Evolutionary conservation across 2,113 vertebrate genomes (phyloP), one percentile per base, ranked within the genome.

Genomic region (Nyctereutes procyonoides): DNA sequence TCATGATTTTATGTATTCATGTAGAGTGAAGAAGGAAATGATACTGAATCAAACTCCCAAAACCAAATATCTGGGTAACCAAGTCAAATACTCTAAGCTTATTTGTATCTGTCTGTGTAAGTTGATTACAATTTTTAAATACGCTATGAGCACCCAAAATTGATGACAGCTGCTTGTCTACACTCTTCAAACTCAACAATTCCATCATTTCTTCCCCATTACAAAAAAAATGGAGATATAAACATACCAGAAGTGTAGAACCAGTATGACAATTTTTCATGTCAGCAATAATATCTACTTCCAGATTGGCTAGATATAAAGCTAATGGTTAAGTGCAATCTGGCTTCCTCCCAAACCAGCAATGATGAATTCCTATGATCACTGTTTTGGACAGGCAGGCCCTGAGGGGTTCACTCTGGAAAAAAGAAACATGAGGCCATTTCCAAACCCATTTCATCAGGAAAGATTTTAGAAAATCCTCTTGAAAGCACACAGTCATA

Each of bases 1-100:
- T 60, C 65, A 67, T 24, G 30, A 93, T 88, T 85, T 86, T 86
- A 53, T 93, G 14, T 69, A 51, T 79, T 93, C 30, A 62, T 13
- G 24, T 62, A 77, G 1, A 79, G 19, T 43, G 53, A 90, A 94
- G 32, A 96, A 96, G 53, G 53, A 96, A 97, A 92, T 79, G 28
- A 93, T 69, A 14, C 22, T 69, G n/a, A 97, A 55, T 55, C 51
- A 92, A 93, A 92, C 16, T 74, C 62, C 60, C 55, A 88, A 89
- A 89, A n/a, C 35, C 48, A 69, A 96, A 84, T 2, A 43, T 58
- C 60, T 92, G 35, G 53, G n/a, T 86, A 87, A 95, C 30, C 4
- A 12, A 88, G 51, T 90, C 32, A 83, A 89, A 87, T n/a, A 83
- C 56, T 73, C 91, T 71, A 60, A 86, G 48, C 35, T 91, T 32